Evolutionary conservation across 1,140 invertebrate genomes (phyloP).

Genomic region (Brachionus calyciflorus): DNA sequence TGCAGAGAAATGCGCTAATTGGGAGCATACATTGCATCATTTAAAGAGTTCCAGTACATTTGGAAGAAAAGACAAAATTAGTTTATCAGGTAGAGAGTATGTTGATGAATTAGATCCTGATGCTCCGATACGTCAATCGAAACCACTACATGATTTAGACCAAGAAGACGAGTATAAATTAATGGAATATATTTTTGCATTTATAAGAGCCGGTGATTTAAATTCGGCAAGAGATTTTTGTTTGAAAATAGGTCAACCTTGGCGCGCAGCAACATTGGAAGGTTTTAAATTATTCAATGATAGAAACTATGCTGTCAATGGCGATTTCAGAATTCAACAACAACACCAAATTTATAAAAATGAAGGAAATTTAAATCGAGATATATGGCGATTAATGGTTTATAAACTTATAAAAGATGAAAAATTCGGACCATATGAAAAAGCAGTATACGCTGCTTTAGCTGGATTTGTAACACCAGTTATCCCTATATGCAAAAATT

Average conservation of each 20-base stretch:
- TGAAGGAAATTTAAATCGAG: conserved; percentile 78
- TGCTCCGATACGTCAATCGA: conserved; percentile 76
- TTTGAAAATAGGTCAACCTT: conserved; percentile 77
- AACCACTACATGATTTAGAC: conserved; percentile 80
- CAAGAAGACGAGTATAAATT: conserved; percentile 77
- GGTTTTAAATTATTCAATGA: conserved; percentile 82
- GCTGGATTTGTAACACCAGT: conserved; percentile 78
- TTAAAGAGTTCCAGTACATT: conserved; percentile 63
- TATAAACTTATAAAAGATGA: conserved; percentile 70
- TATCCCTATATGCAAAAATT: conserved; percentile 71
- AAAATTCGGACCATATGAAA: conserved; percentile 59
- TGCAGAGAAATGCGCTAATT: conserved; percentile 71
- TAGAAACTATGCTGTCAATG: conserved; percentile 67
- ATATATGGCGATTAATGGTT: conserved; percentile 83
- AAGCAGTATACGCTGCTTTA: conserved; percentile 70
- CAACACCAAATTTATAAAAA: conserved; percentile 62
- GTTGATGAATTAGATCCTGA: conserved; percentile 84
- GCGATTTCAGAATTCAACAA: conserved; percentile 55
- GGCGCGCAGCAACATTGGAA: conserved; percentile 81
- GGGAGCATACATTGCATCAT: conserved; percentile 81
- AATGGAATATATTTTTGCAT: conserved; percentile 69
- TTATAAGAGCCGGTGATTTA: conserved; percentile 78
- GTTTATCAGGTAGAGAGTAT: conserved; percentile 63
- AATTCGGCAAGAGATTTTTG: conserved; percentile 79
- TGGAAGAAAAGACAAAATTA: conserved; percentile 42